Evolutionary conservation across 2,797 vertebrate genomes (phyloP), one percentile per base, ranked within the genome.

Genomic region (Etheostoma perlongum): DNA sequence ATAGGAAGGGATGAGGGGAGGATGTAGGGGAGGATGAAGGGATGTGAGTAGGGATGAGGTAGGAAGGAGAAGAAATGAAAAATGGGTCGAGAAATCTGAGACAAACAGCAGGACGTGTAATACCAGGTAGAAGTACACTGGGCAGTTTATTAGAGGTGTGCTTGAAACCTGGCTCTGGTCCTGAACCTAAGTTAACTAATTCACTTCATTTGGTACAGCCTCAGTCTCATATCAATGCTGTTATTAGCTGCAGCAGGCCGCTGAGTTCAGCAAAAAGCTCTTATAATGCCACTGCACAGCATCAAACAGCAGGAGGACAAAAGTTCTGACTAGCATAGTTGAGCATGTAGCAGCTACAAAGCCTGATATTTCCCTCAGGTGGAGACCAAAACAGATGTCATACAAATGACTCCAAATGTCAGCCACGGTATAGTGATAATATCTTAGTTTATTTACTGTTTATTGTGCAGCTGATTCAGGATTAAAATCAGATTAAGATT

Each of bases 401-500:
- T 27, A 13, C 15, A 54, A 6, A 15, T 44, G 13, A 15, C 14
- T 15, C 42, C 42, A 30, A 4, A 25, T 16, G 13, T 27, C 21
- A 0, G 3, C 8, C 2, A n/a, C 23, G 25, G 46, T 19, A 10
- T 25, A 40, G 18, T 33, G 25, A 25, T 47, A n/a, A 47, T 0
- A 42, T 12, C 18, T 30, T 16, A 21, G 33, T n/a, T 30, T 14
- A n/a, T 47, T 30, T 42, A 19, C 10, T 1, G 25, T 44, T n/a
- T 60, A 27, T 11, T 33, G n/a, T 21, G 13, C 16, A 25, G 19
- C 11, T 19, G 19, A 67, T 14, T 48, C 13, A 62, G 11, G 14
- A 47, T 51, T 30, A 51, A 25, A 9, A 64, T 57, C 23, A 11
- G 13, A 12, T 57, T 69, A 49, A 44, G 14, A n/a, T 64, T 74